Evolutionary conservation across 2,113 vertebrate genomes (phyloP), one percentile per base, ranked within the genome.

Genomic region (Peromyscus maniculatus): DNA sequence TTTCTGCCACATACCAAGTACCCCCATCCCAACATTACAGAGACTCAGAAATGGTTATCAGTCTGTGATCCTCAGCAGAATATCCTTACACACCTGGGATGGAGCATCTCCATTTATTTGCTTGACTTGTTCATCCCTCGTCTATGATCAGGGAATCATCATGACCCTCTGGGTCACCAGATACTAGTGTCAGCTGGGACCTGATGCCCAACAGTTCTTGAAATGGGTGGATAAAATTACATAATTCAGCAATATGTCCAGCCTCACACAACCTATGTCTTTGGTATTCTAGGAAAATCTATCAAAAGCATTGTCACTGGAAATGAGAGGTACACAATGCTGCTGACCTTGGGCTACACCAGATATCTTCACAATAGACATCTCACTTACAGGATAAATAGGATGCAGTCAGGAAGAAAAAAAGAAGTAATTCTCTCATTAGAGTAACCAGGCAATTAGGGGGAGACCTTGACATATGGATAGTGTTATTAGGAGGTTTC

Each of bases 391-490:
- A 89, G 80, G 43, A 80, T 80, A 93, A 10, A 94, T 16, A 0
- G 67, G 7, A n/a, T 31, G 22, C 15, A 92, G 36, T 96, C 95
- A 98, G 17, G 69, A 97, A 69, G 52, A 69, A 55, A 59, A 96
- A 96, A 52, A 95, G 92, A 21, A 87, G 89, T 96, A 96, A 95
- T 96, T 96, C 94, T 96, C 96, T 94, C 93, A 91, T 92, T 96
- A 97, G 89, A 74, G 92, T 93, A 97, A 97, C 55, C 57, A 17
- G 21, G 49, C 93, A 96, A 57, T 67, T 97, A 94, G 89, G 83
- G 80, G 91, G 98, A 97, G 96, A 96, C 62, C 93, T 97, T 97
- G 96, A 96, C 95, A 98, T 97, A 98, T 91, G 96, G 94, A 55
- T 96, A 95, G 96, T 96, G 57, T 36, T 96, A 97, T 96, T 95